Conservation (phyloP, 2,888 invertebrate genomes). For the Diaprepes abbreviatus region DNA sequence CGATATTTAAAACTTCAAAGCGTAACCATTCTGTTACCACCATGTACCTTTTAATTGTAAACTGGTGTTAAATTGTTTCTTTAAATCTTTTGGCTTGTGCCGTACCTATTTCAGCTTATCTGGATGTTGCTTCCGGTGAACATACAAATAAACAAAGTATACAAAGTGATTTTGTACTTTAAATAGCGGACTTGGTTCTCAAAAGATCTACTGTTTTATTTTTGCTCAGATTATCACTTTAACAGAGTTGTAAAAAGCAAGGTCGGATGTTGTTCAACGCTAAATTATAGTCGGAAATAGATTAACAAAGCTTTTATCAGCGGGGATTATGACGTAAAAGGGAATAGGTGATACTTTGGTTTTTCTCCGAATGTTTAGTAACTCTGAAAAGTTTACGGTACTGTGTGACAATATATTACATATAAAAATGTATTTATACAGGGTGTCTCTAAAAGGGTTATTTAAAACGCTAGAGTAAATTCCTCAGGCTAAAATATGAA, state of each 20-base stretch:
- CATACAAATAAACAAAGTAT: constrained; percentile 49
- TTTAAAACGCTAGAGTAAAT: no score
- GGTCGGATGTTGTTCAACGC: constrained; percentile 31
- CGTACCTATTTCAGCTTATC: constrained; percentile 50
- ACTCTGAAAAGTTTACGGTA: no score
- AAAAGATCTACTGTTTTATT: constrained; percentile 39
- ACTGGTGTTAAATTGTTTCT: constrained; percentile 54
- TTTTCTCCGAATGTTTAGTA: no score
- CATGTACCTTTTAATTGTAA: constrained; percentile 57
- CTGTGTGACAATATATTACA: no score
- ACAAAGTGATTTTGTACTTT: constrained; percentile 31
- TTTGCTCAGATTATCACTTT: constrained; percentile 37
- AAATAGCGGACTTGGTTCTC: constrained; percentile 14
- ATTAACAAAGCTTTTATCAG: constrained; percentile 22
- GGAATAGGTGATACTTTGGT: neutral
- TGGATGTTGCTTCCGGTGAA: constrained; percentile 54
- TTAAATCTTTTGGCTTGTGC: constrained; percentile 53
- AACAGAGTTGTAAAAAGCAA: constrained; percentile 39
- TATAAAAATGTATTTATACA: no score
- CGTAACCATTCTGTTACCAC: constrained; percentile 54
- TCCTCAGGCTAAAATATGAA: no score
- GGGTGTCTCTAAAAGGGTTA: no score
- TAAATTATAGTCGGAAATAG: constrained; percentile 40
- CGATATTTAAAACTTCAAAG: constrained; percentile 52
- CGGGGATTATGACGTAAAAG: neutral